These are phyloP conservation scores for Nerophis lumbriciformis DNA, from an alignment of 2,113 vertebrate genomes.

Conservation along the genomic window DNA sequence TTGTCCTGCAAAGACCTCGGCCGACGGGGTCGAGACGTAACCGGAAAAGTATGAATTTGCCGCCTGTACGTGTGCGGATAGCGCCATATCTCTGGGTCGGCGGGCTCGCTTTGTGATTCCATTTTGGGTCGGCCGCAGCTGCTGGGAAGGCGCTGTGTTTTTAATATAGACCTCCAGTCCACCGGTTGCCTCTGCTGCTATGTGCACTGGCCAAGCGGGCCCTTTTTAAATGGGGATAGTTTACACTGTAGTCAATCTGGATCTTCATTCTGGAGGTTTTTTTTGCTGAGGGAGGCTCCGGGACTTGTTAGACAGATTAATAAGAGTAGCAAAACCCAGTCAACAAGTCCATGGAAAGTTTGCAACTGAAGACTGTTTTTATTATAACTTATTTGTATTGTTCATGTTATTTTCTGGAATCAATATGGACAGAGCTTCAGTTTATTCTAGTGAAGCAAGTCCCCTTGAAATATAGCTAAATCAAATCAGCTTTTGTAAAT, in stretches of 20 bases:
- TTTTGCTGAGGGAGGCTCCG: neutral
- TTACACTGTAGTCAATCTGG: constrained; percentile 14
- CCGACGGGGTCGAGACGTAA: constrained; percentile 1
- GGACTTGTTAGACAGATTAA: neutral
- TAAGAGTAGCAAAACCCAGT: neutral
- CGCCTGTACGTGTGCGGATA: constrained; percentile 11
- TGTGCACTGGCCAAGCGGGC: constrained; percentile 20
- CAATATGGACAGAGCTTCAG: neutral
- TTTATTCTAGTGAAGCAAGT: neutral
- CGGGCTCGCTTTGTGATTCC: constrained; percentile 49
- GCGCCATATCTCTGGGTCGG: constrained; percentile 14
- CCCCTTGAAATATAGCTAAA: neutral
- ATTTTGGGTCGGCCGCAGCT: constrained; percentile 75
- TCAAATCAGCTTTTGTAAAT: no score
- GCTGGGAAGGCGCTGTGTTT: constrained; percentile 67
- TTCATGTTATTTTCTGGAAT: neutral
- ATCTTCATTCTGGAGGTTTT: neutral
- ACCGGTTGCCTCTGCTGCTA: constrained; percentile 43
- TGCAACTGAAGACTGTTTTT: neutral
- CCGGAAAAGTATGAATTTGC: constrained; percentile 1
- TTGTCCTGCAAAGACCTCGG: constrained; percentile 3
- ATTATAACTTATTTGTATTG: neutral
- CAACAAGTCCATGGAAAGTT: neutral
- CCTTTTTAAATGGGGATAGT: constrained; percentile 34
- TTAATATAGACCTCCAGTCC: constrained; percentile 75